phyloP scores from a whole-genome alignment of 2,888 invertebrate genomes.

The Criorhina ranunculi region DNA sequence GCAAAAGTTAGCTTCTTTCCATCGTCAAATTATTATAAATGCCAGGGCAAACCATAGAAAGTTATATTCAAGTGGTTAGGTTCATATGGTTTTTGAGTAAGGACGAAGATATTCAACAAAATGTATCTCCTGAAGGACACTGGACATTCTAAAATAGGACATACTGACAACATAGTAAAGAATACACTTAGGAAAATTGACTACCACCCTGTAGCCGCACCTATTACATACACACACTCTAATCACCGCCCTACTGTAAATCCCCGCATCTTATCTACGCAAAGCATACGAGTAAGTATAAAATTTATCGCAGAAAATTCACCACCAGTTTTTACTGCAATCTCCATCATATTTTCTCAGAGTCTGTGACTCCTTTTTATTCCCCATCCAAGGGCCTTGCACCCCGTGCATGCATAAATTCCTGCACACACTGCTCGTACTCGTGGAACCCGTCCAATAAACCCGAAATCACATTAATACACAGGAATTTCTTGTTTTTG shows the following conservation, averaged over 20 bases:
- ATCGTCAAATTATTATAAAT: no score
- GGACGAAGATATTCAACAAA: no score
- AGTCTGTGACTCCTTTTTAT: background rate
- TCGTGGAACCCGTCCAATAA: conserved; percentile 73
- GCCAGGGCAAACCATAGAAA: no score
- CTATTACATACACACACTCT: background rate
- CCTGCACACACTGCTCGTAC: conserved; percentile 44
- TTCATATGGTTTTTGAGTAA: no score
- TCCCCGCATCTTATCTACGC: conserved; percentile 44
- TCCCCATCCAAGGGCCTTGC: conserved; percentile 49
- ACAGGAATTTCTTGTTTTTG: conserved; percentile 73
- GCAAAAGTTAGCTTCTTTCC: no score
- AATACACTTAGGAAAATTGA: background rate
- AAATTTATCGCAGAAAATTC: conserved; percentile 33
- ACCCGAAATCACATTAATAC: conserved; percentile 67
- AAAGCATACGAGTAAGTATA: conserved; percentile 24
- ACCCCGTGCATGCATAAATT: conserved; percentile 54
- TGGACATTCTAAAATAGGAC: no score
- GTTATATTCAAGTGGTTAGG: no score
- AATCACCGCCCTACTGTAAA: conserved; percentile 22
- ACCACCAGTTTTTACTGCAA: conserved; percentile 39
- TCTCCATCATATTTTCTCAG: conserved; percentile 55
- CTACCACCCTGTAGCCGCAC: no score
- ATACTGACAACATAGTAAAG: no score
- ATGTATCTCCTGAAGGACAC: no score